Evolutionary conservation across 2,888 invertebrate genomes (phyloP), one percentile per base, ranked within the genome.

Genomic region (Anthophora plumipes): DNA sequence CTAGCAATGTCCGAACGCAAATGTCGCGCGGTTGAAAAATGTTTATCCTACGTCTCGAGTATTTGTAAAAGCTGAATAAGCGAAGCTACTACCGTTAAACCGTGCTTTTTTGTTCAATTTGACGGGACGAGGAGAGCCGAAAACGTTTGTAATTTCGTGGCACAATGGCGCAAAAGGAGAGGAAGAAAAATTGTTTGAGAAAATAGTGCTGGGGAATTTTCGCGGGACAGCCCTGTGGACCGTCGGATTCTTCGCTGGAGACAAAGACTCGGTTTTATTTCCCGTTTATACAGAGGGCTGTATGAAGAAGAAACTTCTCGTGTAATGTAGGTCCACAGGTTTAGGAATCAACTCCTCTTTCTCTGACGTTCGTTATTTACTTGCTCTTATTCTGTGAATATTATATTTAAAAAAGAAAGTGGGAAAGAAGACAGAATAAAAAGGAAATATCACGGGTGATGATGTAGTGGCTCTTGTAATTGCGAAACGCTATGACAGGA

Each of bases 181-280:
- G 41, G 14, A n/a, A 20, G 68, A 52, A 59, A 43, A 73, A 59
- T 60, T n/a, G 59, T 59, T n/a, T 37, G 76, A 39, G 50, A 77
- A 43, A 75, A 41, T 37, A 37, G 31, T 4, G 31, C 57, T 5
- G 11, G 20, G 7, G 14, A 41, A 50, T 50, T 31, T 31, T 59
- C 59, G 22, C 14, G 0, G 22, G 14, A 7, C 25, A 20, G 14
- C 7, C 0, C 20, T 57, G 31, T 12, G 9, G n/a, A 22, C 20
- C 37, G 20, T 37, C n/a, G 20, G 64, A 37, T 52, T 43, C 43
- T 9, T 20, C 8, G 12, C 12, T 31, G 9, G 14, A 22, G 55
- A 68, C 68, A 68, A 55, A 57, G 55, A 68, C 41, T n/a, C 20
- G 20, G 5, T 41, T 55, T 37, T 57, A 57, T 68, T 55, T 43